Base-by-base conservation (phyloP, 2,888 invertebrate genomes). In the Cyaniris semiargus region DNA sequence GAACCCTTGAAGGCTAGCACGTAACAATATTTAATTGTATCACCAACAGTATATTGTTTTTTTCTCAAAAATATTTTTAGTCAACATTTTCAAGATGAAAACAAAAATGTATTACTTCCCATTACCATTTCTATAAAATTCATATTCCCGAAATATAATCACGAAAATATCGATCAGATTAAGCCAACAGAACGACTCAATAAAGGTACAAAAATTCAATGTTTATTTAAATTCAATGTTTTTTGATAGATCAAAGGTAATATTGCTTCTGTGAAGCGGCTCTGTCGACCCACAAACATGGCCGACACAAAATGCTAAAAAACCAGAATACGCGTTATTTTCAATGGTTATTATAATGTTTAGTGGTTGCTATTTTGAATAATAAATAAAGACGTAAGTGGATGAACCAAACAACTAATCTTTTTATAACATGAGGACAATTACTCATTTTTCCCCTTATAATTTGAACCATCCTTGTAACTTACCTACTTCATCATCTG, bases 171-270 rank as follows among this genome's bases (percentile, higher is more conserved):
- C 13, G 76, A 44, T 48, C 27, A 48, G 44, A 70, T n/a, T n/a
- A n/a, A 76, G 70, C 70, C 44, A 53, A 70, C 10, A 34, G 85
- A 84, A 80, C 70, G 87, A 88, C 86, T 87, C 87, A 88, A 89
- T 89, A 89, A 90, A 87, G 86, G 85, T 81, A 80, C 80, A 71
- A 76, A 77, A 85, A 83, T 86, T 87, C 88, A 87, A 88, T 89
- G 89, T 90, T 89, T 89, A 90, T 90, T 90, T 88, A 90, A 89
- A 83, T 86, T 87, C 88, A 87, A 88, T 89, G 89, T 90, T 89
- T 89, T 89, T 90, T 90, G 89, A 90, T 89, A 75, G 79, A 80
- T 91, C 91, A 91, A 91, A 91, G 89, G 87, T 78, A 76, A 53
- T 78, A 75, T 74, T 71, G 71, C 71, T 38, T 74, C 74, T 78